These are phyloP conservation scores for Physella acuta DNA, from an alignment of 1,140 invertebrate genomes.

Conservation along the genomic window DNA sequence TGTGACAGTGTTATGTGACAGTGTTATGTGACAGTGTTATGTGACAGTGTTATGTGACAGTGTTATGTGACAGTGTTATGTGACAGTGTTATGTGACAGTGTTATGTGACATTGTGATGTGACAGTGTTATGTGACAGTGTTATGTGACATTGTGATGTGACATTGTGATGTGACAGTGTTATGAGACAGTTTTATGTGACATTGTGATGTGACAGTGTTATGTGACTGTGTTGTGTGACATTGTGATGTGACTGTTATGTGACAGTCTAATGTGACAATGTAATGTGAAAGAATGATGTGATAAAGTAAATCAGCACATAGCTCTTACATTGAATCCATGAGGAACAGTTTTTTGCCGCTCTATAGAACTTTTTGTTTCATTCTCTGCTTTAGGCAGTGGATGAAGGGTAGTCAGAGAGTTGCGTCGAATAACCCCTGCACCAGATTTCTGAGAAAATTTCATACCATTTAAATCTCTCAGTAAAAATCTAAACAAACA, in stretches of 20 bases:
- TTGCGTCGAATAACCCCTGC: constrained; percentile 53
- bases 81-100: no score
- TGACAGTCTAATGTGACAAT: neutral
- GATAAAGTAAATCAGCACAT: no score
- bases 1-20: no score
- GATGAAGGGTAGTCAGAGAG: constrained; percentile 57
- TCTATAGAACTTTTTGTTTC: constrained; percentile 36
- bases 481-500: neutral
- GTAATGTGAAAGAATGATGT: neutral
- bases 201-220: neutral
- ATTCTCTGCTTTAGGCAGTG: constrained; percentile 38
- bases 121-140: no score
- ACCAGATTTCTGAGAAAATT: constrained; percentile 47
- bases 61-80: no score
- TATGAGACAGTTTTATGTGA: no score
- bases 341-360: constrained; percentile 55
- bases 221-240: neutral
- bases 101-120: no score
- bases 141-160: no score
- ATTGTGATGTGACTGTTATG: neutral
- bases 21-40: no score
- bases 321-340: constrained; percentile 55
- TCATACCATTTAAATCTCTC: neutral
- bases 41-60: no score
- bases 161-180: no score